Percentiles rank a stretch among this genome's conserved stretches.
Conservation (phyloP, 2,797 vertebrate species). For the Leptodactylus fallax region DNA sequence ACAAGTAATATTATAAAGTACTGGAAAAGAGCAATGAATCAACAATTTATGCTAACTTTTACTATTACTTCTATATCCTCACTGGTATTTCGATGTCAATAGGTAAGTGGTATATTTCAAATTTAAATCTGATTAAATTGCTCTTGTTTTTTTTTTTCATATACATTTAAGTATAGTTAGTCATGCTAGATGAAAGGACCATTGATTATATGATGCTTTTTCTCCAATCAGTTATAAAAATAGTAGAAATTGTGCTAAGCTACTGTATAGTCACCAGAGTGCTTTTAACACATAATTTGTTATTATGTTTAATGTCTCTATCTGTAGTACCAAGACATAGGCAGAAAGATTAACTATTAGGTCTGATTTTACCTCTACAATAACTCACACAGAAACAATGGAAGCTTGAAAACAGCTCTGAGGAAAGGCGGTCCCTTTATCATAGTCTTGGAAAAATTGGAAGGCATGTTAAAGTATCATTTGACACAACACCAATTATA, state of each 20-base stretch:
- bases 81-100: not conserved
- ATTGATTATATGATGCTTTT: constrained; percentile 34
- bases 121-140: not conserved
- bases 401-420: too few species aligned
- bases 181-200: constrained; percentile 20
- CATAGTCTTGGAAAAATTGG: too few species aligned
- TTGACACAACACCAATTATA: too few species aligned
- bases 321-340: not conserved
- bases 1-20: not conserved
- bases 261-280: not conserved
- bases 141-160: constrained; percentile 11
- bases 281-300: constrained; percentile 36
- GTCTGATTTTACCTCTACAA: too few species aligned
- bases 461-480: too few species aligned
- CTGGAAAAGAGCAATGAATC: not conserved
- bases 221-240: constrained; percentile 21
- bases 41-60: not conserved
- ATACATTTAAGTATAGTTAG: not conserved
- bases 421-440: too few species aligned
- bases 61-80: not conserved
- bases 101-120: not conserved
- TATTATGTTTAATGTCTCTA: constrained; percentile 6
- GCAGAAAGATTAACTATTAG: not conserved
- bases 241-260: constrained; percentile 8
- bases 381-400: too few species aligned